Percentiles rank a stretch among this genome's conserved stretches.
Evolutionary conservation across 2,888 invertebrate genomes (phyloP).

Genomic region (Epistrophella euchroma): DNA sequence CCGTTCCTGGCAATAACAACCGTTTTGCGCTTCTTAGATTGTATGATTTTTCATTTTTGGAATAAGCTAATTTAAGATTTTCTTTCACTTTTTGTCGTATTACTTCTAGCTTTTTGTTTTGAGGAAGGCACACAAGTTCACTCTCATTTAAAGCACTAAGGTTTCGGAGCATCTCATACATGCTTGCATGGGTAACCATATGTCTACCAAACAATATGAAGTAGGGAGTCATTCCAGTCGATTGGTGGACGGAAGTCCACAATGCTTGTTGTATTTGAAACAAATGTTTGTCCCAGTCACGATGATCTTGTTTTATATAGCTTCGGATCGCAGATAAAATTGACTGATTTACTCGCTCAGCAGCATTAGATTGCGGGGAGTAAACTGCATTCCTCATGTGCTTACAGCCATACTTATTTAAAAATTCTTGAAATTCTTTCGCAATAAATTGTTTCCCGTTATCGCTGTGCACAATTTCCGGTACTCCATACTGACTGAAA

Average conservation of each 20-base stretch:
- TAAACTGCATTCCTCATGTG: constrained; percentile 16
- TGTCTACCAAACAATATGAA: background rate
- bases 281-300: background rate
- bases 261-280: background rate
- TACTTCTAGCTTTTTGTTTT: background rate
- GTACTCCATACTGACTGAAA: constrained; percentile 12
- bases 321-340: constrained; percentile 11
- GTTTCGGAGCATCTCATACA: background rate
- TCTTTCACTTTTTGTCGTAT: background rate
- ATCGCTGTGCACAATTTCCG: background rate
- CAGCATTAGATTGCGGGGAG: constrained; percentile 10
- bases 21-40: background rate
- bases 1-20: background rate
- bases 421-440: background rate
- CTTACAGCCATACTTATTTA: background rate
- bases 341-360: background rate
- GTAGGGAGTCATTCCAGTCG: constrained; percentile 1
- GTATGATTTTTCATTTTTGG: background rate
- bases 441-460: background rate
- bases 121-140: background rate
- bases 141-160: background rate
- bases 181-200: constrained; percentile 5
- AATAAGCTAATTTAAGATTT: background rate
- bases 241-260: constrained; percentile 10
- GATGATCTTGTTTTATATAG: background rate